Evolutionary conservation across 2,888 invertebrate genomes (phyloP).

Genomic region (Ormia ochracea): DNA sequence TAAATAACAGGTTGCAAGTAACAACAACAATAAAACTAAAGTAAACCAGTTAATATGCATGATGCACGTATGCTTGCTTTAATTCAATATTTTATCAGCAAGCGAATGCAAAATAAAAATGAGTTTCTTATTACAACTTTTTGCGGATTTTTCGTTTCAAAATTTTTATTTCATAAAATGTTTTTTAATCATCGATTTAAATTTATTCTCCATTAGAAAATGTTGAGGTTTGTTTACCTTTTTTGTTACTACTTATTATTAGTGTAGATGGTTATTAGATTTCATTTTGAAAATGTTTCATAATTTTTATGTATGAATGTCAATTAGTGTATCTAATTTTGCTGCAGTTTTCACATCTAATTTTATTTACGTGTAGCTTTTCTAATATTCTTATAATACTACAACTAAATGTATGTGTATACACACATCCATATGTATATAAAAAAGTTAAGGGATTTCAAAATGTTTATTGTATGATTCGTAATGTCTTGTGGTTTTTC

Average conservation of each 20-base stretch:
- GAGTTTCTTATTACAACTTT: not conserved
- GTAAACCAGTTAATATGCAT: no score
- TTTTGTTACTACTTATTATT: slow-evolving; percentile 60
- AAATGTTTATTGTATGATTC: slow-evolving; percentile 8
- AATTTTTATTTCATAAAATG: slow-evolving; percentile 57
- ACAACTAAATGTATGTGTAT: slow-evolving; percentile 14
- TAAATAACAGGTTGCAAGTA: no score
- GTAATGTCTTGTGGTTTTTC: slow-evolving; percentile 31
- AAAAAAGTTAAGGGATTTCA: slow-evolving; percentile 46
- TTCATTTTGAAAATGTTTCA: slow-evolving; percentile 43
- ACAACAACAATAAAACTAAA: no score
- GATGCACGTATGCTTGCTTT: not conserved
- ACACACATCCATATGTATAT: slow-evolving; percentile 32
- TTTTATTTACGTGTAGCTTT: slow-evolving; percentile 14
- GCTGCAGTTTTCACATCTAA: slow-evolving; percentile 14
- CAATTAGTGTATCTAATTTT: slow-evolving; percentile 39
- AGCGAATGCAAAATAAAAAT: not conserved
- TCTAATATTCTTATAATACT: slow-evolving; percentile 40
- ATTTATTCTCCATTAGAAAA: slow-evolving; percentile 58
- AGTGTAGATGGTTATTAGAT: slow-evolving; percentile 48
- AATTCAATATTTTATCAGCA: not conserved
- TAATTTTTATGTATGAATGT: slow-evolving; percentile 45
- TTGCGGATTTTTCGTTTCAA: slow-evolving; percentile 51
- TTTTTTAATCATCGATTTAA: slow-evolving; percentile 34
- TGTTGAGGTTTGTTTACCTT: slow-evolving; percentile 44